Base-by-base conservation (phyloP, 2,113 vertebrate species). In the Myotis brandtii region DNA sequence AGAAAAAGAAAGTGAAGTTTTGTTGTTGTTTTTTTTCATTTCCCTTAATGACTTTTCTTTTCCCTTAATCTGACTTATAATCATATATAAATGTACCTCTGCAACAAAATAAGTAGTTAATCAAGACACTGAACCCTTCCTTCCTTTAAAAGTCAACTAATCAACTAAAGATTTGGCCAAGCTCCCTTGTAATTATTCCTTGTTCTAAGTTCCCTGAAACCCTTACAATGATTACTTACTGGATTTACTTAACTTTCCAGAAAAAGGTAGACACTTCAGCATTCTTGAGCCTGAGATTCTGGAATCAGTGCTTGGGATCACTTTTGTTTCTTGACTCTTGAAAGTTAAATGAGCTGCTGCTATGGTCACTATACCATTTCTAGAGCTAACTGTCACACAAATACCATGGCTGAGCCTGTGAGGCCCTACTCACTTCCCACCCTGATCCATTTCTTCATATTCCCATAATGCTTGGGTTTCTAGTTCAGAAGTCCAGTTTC, bases 81-180 rank as follows among this genome's bases (percentile, higher is more conserved):
- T 62, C 79, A 66, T 48, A 73, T 40, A 62, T 43, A 93, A 84
- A 91, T 73, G 86, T 18, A 23, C 62, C 21, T 46, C 11, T 69
- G 50, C 2, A 54, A 50, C 18, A 79, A 56, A 93, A 66, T 59
- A 89, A 88, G 18, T 43, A 66, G 72, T 66, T 64, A 69, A 50
- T 20, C 46, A 79, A 75, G 40, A 67, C 23, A 6, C 59, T 25
- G 82, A 82, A 73, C 16, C 3, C 12, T 70, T 85, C 8, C 4
- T 40, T 93, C 59, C 13, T 93, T 79, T 92, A 92, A 90, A 82
- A 82, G 81, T 91, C 23, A 93, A 82, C 75, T n/a, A 89, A 59
- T 11, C 23, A 59, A 11, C 3, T 30, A 73, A 94, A 66, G 1
- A 79, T 11, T 54, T 88, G 32, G 21, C 40, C 69, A 54, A 18